These are phyloP conservation scores for Falco cherrug DNA, from an alignment of 2,797 vertebrate genomes.

Conservation along the genomic window DNA sequence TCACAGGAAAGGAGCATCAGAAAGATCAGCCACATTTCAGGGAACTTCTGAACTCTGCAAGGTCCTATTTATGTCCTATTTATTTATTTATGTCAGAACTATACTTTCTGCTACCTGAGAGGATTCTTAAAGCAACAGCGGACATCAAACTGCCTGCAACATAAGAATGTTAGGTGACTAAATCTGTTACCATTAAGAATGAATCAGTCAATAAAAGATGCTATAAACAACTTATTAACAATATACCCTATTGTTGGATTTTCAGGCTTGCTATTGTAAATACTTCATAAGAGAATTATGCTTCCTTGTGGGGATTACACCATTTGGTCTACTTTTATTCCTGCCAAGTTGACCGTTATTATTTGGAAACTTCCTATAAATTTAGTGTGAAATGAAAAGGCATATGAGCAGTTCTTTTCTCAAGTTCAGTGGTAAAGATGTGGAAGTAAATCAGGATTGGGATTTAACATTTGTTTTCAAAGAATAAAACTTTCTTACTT, in stretches of 20 bases:
- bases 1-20: conserved; percentile 24
- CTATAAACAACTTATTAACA: conserved; percentile 63
- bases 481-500: background rate
- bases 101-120: conserved; percentile 25
- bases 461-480: background rate
- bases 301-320: conserved; percentile 64
- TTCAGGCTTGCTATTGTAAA: conserved; percentile 66
- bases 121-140: conserved; percentile 30
- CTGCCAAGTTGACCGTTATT: conserved; percentile 47
- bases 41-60: conserved; percentile 31
- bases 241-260: conserved; percentile 58
- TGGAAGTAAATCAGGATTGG: background rate
- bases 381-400: conserved; percentile 36
- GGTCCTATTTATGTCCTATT: conserved; percentile 4
- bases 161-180: conserved; percentile 43
- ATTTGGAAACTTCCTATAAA: conserved; percentile 60
- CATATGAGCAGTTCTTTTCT: background rate
- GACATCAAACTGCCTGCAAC: background rate
- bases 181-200: conserved; percentile 51
- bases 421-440: background rate
- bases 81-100: background rate
- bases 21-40: conserved; percentile 38
- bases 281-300: conserved; percentile 59
- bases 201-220: conserved; percentile 55
- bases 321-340: conserved; percentile 53